These are phyloP conservation scores for Litocranius walleri DNA, from an alignment of 2,113 vertebrate genomes.

Conservation along the genomic window DNA sequence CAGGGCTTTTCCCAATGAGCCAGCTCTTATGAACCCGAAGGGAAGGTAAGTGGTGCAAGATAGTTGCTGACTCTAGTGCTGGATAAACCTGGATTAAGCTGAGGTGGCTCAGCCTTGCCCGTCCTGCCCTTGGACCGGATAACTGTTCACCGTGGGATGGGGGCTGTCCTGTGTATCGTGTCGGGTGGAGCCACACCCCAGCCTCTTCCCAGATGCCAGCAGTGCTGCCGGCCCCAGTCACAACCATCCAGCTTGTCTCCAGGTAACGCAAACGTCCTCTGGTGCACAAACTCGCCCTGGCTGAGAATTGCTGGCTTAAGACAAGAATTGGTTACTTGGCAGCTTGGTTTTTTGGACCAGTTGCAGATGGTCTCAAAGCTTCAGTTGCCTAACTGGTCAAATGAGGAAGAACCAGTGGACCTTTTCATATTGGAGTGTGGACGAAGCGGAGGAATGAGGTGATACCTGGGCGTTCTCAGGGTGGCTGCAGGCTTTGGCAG, in stretches of 20 bases:
- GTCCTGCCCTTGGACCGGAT: neutral
- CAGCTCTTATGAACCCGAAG: neutral
- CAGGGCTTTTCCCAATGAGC: neutral
- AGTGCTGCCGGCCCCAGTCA: accelerated
- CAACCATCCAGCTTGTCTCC: neutral
- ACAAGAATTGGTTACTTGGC: neutral
- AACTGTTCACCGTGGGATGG: neutral
- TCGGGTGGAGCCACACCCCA: accelerated
- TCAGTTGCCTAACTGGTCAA: neutral
- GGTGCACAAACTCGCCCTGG: neutral
- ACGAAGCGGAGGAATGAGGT: neutral
- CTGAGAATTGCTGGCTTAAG: neutral
- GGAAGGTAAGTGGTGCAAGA: neutral
- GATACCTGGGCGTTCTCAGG: accelerated
- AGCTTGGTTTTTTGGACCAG: neutral
- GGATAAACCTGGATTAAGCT: neutral
- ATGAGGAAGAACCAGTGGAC: accelerated
- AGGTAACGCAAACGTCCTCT: neutral
- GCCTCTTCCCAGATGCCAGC: neutral
- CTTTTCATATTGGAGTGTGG: accelerated
- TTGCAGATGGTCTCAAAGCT: too few species aligned
- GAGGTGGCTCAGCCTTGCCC: neutral
- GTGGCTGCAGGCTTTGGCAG: neutral
- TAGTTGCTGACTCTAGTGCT: neutral
- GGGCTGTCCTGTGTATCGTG: neutral